Base-by-base conservation (phyloP, 2,797 vertebrate species). In the Chiloscyllium punctatum region DNA sequence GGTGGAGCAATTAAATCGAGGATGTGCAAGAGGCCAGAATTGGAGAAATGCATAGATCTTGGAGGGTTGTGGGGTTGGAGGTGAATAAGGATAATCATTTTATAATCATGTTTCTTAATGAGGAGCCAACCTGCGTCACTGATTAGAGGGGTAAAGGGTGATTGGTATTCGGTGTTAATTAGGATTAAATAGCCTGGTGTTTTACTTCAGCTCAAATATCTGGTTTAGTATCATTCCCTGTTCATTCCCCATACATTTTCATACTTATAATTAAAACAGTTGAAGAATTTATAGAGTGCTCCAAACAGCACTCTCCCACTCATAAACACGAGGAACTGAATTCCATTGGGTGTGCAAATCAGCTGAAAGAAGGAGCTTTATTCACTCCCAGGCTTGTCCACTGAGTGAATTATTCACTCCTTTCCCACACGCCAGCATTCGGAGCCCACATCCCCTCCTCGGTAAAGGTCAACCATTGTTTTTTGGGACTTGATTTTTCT, bases 371-470 rank as follows among this genome's bases (percentile, higher is more conserved):
- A 92, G 18, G 62, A 25, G 37, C n/a, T 21, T 92, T 42, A 92
- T 92, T 92, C 90, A 92, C 11, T n/a, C 21, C 2, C n/a, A 42
- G 90, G 90, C 30, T 25, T 92, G 90, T 92, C 9, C 4, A 23
- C 18, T 68, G 66, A 42, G 62, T 68, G 66, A 68, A 92, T 33
- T 92, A 92, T 92, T 66, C 66, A 42, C 90, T 69, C 66, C 33
- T 69, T 69, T 69, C 90, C 90, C 62, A 92, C 90, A 68, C 62
- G 37, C 82, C 90, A 68, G 90, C 37, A 25, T 68, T 11, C 6
- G n/a, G 2, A 92, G 62, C 90, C 90, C 90, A 92, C 90, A 92
- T 68, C 25, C 62, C n/a, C 90, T 69, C 90, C n/a, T 69, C 62
- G 2, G 16, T 25, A 92, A 92, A 92, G 90, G 90, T 92, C 90